A percentile compares a stretch with the other conserved stretches of the same genome.
These are phyloP conservation scores for Platichthys stellatus DNA, from an alignment of 2,113 vertebrate species.

Conservation along the genomic window DNA sequence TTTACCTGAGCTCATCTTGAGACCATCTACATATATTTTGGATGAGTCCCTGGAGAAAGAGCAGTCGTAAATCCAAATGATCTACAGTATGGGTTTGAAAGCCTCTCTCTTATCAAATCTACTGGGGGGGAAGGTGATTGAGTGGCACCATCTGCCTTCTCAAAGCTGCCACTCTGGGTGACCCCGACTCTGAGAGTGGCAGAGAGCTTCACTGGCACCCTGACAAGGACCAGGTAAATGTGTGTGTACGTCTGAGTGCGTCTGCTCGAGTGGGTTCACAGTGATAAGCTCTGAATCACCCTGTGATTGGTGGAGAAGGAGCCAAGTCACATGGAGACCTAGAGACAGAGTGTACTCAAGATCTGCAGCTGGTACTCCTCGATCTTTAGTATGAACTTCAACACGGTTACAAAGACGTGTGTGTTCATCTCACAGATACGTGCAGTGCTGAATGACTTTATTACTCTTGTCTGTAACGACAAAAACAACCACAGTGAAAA, in stretches of 20 bases:
- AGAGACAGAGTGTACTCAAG: conserved; percentile 14
- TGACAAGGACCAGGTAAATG: conserved; percentile 28
- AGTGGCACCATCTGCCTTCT: conserved; percentile 54
- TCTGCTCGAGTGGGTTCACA: conserved; percentile 14
- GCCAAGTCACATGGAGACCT: conserved; percentile 25
- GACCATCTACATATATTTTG: conserved; percentile 10
- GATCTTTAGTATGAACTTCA: conserved; percentile 7
- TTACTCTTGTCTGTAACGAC: neutral
- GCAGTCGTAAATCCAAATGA: neutral
- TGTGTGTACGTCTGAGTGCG: conserved; percentile 2
- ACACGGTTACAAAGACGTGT: neutral
- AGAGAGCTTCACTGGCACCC: conserved; percentile 19
- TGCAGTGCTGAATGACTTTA: neutral
- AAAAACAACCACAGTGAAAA: neutral
- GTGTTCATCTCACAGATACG: conserved; percentile 9
- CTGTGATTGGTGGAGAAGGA: conserved; percentile 25
- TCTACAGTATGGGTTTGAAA: neutral
- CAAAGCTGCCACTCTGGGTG: conserved; percentile 23
- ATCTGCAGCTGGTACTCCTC: neutral
- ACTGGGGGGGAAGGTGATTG: conserved; percentile 8
- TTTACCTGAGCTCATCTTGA: neutral
- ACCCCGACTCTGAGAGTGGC: conserved; percentile 28
- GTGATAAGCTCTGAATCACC: conserved; percentile 51
- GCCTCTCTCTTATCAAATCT: conserved; percentile 27
- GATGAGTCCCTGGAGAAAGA: neutral